phyloP scores from a whole-genome alignment of 2,113 vertebrate genomes.

The Hippoglossus stenolepis region DNA sequence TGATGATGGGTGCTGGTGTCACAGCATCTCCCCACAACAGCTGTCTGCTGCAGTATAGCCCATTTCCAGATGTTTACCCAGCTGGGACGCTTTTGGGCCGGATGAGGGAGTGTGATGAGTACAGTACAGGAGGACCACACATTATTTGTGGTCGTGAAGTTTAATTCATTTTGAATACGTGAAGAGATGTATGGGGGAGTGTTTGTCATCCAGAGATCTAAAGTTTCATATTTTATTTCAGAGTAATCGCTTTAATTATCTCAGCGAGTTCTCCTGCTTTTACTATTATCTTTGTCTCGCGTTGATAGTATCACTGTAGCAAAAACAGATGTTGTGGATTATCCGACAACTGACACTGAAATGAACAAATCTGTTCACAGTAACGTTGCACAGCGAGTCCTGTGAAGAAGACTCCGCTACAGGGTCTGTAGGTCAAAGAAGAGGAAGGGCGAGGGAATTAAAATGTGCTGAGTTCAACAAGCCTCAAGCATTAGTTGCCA shows the following conservation, averaged over 20 bases:
- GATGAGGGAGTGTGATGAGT: not conserved
- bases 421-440: slow-evolving; percentile 69
- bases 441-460: slow-evolving; percentile 62
- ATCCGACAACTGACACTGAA: not conserved
- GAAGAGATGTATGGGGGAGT: not conserved
- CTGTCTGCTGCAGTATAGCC: slow-evolving; percentile 35
- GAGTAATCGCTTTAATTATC: not conserved
- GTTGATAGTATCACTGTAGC: not conserved
- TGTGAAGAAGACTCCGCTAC: slow-evolving; percentile 27
- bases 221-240: not conserved
- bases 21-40: slow-evolving; percentile 49
- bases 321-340: not conserved
- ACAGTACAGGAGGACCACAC: not conserved
- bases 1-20: slow-evolving; percentile 42
- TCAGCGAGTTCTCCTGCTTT: not conserved
- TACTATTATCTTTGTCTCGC: not conserved
- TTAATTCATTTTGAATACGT: slow-evolving; percentile 8
- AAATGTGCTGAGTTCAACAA: slow-evolving; percentile 75
- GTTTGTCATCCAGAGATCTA: slow-evolving; percentile 1
- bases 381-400: slow-evolving; percentile 1
- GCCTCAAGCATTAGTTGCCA: slow-evolving; percentile 72
- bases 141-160: slow-evolving; percentile 9
- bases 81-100: slow-evolving; percentile 22
- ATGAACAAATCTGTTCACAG: not conserved
- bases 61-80: slow-evolving; percentile 59